Evolutionary conservation across 2,888 invertebrate species (phyloP).

Genomic region (Himalopsyche japonica): DNA sequence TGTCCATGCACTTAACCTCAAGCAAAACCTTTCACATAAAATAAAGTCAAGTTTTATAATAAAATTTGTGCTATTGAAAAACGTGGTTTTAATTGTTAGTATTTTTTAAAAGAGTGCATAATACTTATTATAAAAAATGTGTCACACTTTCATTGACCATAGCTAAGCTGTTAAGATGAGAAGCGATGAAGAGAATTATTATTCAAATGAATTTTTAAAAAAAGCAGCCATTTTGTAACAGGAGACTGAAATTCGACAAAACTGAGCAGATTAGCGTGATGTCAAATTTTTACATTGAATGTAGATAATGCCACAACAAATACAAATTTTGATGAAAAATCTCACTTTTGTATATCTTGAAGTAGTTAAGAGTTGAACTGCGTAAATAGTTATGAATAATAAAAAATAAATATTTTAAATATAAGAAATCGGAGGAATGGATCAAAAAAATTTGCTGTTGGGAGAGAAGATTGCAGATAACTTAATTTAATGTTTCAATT

Average conservation of each 20-base stretch:
- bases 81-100: not conserved
- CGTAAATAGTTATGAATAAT: too few relatives aligned
- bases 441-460: too few relatives aligned
- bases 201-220: not conserved
- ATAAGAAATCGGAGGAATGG: too few relatives aligned
- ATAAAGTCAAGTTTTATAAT: not conserved
- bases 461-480: too few relatives aligned
- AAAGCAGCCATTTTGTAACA: not conserved
- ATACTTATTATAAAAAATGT: not conserved
- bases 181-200: not conserved
- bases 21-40: not conserved
- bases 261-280: not conserved
- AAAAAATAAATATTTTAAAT: too few relatives aligned
- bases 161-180: not conserved
- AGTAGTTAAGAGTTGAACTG: too few relatives aligned
- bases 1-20: not conserved
- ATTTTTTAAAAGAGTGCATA: not conserved
- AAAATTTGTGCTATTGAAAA: not conserved
- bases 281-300: not conserved
- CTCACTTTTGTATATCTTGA: too few relatives aligned
- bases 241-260: not conserved
- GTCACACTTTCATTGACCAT: not conserved
- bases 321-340: too few relatives aligned
- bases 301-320: not conserved
- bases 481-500: too few relatives aligned